A percentile compares a stretch with the other conserved stretches of the same genome.
These are phyloP conservation scores for Chouioia cunea DNA, from an alignment of 2,888 invertebrate species.

Conservation along the genomic window DNA sequence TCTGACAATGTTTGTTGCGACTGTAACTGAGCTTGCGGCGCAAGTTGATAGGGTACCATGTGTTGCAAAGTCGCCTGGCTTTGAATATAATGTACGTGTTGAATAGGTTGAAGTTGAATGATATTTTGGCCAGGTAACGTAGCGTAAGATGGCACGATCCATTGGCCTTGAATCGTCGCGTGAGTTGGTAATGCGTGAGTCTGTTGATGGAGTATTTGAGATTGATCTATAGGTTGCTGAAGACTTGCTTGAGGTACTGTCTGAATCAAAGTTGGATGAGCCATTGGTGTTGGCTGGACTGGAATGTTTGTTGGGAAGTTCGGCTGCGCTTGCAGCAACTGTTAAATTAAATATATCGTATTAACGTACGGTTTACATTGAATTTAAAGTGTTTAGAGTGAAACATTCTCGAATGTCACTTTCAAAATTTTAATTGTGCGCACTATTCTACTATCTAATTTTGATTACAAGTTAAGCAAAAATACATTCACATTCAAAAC, in stretches of 20 bases:
- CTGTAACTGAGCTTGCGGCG: slow-evolving; percentile 50
- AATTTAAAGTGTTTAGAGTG: too few species aligned
- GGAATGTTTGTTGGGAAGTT: slow-evolving; percentile 46
- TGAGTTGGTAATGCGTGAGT: slow-evolving; percentile 34
- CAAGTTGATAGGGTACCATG: slow-evolving; percentile 44
- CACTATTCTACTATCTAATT: too few species aligned
- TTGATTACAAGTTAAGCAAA: too few species aligned
- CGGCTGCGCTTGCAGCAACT: slow-evolving; percentile 42
- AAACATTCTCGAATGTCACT: too few species aligned
- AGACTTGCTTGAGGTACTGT: slow-evolving; percentile 34
- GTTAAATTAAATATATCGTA: too few species aligned
- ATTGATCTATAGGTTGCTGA: slow-evolving; percentile 43
- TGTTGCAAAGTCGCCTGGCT: slow-evolving; percentile 49
- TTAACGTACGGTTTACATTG: too few species aligned
- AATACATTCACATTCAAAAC: too few species aligned
- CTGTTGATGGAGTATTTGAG: slow-evolving; percentile 44
- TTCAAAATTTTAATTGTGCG: too few species aligned
- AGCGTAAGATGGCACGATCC: slow-evolving; percentile 45
- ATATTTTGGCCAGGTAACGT: slow-evolving; percentile 45
- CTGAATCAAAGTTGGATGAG: slow-evolving; percentile 42
- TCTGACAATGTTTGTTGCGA: slow-evolving; percentile 47
- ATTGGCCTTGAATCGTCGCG: slow-evolving; percentile 44
- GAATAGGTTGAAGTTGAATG: slow-evolving; percentile 48
- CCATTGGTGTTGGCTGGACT: slow-evolving; percentile 39
- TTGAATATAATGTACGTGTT: slow-evolving; percentile 47